These are phyloP conservation scores for Panagrolaimus sp. DNA, from an alignment of 1,140 invertebrate species.

Conservation along the genomic window DNA sequence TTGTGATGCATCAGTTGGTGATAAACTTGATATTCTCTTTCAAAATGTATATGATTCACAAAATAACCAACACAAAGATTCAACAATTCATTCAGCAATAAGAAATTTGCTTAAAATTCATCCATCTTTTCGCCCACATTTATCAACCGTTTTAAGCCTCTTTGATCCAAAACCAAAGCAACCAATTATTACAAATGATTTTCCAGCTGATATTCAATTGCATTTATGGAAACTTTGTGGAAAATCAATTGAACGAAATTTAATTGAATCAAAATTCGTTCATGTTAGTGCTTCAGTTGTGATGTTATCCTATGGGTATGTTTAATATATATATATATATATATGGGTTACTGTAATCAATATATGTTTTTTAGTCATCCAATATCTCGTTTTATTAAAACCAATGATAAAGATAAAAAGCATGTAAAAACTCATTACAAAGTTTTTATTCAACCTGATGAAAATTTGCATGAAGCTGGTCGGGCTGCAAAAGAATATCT, in stretches of 20 bases:
- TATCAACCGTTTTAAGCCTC: neutral
- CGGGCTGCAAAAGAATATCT: slow-evolving; percentile 13
- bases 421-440: slow-evolving; percentile 7
- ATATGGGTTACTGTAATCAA: no score
- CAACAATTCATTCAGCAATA: neutral
- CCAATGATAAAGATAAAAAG: neutral
- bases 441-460: slow-evolving; percentile 5
- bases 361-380: neutral
- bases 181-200: neutral
- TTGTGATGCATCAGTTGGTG: neutral
- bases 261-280: neutral
- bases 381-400: neutral
- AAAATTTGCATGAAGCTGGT: slow-evolving; percentile 4
- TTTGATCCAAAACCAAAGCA: neutral
- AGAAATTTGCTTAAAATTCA: neutral
- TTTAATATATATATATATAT: no score
- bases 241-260: slow-evolving; percentile 10
- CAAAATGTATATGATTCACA: neutral
- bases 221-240: slow-evolving; percentile 20
- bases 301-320: neutral
- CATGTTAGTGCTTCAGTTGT: slow-evolving; percentile 7
- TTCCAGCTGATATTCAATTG: neutral
- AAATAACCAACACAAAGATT: no score
- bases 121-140: neutral
- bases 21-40: slow-evolving; percentile 3